These are phyloP conservation scores for Zaprionus vittiger DNA, from an alignment of 1,140 invertebrate genomes.

Conservation along the genomic window DNA sequence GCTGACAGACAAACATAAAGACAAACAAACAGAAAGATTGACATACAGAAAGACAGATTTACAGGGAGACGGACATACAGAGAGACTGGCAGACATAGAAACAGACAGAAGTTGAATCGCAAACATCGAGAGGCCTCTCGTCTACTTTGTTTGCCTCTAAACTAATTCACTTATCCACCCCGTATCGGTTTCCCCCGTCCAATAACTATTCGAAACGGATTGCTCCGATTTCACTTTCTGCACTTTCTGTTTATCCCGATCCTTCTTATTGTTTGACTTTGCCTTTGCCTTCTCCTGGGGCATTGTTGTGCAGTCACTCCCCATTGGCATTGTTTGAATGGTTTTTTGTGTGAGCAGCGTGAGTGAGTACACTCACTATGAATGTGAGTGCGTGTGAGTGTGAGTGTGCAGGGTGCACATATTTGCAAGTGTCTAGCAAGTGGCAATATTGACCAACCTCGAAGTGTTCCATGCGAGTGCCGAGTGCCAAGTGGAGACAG, in stretches of 20 bases:
- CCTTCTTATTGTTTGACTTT: conserved; percentile 6
- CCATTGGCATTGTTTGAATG: conserved; percentile 21
- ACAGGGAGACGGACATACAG: too few relatives aligned
- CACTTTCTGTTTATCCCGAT: conserved; percentile 17
- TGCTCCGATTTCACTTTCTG: conserved; percentile 11
- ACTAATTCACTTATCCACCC: not conserved
- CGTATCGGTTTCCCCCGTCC: not conserved
- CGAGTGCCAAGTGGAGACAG: too few relatives aligned
- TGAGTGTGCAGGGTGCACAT: conserved; percentile 17
- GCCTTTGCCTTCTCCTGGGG: conserved; percentile 1
- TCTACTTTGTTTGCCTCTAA: conserved; percentile 2
- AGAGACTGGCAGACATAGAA: not conserved
- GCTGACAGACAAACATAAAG: too few relatives aligned
- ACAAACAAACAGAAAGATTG: too few relatives aligned
- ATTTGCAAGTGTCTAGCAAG: conserved; percentile 30
- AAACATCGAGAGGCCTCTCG: not conserved
- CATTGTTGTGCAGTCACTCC: conserved; percentile 13
- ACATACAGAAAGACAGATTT: too few relatives aligned
- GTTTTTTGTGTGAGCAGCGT: conserved; percentile 13
- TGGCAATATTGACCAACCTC: conserved; percentile 59
- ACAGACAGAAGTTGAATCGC: not conserved
- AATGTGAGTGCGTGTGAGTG: conserved; percentile 9
- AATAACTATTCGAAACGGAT: not conserved
- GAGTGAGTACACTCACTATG: not conserved
- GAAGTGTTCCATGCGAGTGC: too few relatives aligned